Evolutionary conservation across 2,888 invertebrate species (phyloP), one percentile per base, ranked within the genome.

Genomic region (Brachyopa scutellaris): DNA sequence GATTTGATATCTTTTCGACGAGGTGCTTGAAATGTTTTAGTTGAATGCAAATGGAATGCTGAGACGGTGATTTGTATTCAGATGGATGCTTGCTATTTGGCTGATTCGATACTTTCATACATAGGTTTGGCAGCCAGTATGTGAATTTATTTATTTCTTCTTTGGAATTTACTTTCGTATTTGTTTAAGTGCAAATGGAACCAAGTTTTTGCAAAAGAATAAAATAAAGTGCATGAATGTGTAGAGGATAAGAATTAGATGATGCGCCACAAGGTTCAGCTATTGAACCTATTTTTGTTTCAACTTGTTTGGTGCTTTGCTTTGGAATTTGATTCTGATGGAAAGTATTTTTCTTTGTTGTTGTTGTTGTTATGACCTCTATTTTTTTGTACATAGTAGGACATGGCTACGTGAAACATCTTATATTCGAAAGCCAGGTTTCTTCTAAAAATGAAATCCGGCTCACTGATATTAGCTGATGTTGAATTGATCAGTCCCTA

Each of bases 61-160:
- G 57, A 38, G n/a, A 47, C 21, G 61, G 2, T 53, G 61, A 61
- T 79, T 79, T 42, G 38, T 72, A 79, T 79, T 59, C 79, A 61
- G 11, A 13, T n/a, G 42, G 36, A 19, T 15, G 9, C 1, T 7
- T 21, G 55, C 13, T 31, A 51, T 61, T 51, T 61, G 8, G 49
- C 49, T 51, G 61, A 62, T 47, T 47, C 62, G 70, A 19, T 17
- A 45, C 40, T 77, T 51, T 57, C 55, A 17, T 51, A 29, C 55
- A 17, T 51, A 29, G 13, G 55, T 47, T 47, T 17, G 9, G 17
- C 23, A 2, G 23, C 8, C 4, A 6, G 3, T 26, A 26, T 5
- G 6, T 26, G 26, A 26, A 5, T 38, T 26, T 33, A 33, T 31
- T 31, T n/a, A 29, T 69, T 45, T 26, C 15, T 66, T 73, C 36